Conservation (phyloP, 2,797 vertebrate species). For the Leptodactylus fallax region DNA sequence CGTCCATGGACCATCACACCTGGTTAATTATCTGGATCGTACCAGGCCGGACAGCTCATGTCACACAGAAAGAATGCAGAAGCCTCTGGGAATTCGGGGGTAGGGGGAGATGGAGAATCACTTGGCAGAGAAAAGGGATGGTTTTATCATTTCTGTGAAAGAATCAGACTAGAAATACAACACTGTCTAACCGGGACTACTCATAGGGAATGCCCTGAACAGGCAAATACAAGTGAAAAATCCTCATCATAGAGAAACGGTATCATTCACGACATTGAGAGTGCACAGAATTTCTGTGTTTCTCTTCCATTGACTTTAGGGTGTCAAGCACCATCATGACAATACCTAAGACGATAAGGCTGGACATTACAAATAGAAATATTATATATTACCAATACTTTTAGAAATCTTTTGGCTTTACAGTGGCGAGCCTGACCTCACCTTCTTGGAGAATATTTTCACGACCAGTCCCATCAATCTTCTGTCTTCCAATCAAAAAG, state of each 20-base stretch:
- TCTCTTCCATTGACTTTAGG: no score
- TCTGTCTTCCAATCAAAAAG: constrained; percentile 95
- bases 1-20: constrained; percentile 53
- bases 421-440: constrained; percentile 64
- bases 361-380: neutral
- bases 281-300: no score
- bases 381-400: neutral
- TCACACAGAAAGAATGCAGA: constrained; percentile 53
- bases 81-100: constrained; percentile 23
- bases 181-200: neutral
- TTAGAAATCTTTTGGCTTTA: neutral
- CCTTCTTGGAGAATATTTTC: constrained; percentile 95
- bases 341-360: neutral
- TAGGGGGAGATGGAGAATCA: constrained; percentile 23
- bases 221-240: neutral
- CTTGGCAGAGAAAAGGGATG: constrained; percentile 20
- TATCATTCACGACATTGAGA: no score
- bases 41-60: constrained; percentile 58
- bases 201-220: constrained; percentile 18
- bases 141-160: constrained; percentile 30
- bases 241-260: neutral
- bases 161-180: constrained; percentile 24
- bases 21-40: constrained; percentile 58
- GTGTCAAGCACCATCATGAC: neutral
- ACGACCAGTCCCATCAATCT: constrained; percentile 92